Evolutionary conservation across 2,888 invertebrate genomes (phyloP).

Genomic region (Dasypogon diadema): DNA sequence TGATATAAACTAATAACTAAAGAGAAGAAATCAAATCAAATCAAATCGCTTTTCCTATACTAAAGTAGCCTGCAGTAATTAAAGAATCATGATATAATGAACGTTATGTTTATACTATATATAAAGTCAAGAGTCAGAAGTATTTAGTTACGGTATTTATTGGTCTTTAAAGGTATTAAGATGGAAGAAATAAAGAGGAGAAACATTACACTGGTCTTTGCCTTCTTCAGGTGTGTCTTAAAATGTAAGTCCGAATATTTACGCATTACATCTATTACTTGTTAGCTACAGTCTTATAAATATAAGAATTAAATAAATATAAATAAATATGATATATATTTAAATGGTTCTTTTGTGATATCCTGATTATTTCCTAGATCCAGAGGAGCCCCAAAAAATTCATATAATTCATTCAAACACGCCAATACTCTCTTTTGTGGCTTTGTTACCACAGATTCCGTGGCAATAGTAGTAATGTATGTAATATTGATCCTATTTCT

Average conservation of each 20-base stretch:
- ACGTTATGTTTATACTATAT: slow-evolving; percentile 41
- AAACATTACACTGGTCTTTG: slow-evolving; percentile 46
- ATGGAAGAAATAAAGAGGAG: slow-evolving; percentile 6
- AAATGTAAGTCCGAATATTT: slow-evolving; percentile 50
- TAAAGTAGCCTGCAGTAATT: slow-evolving; percentile 39
- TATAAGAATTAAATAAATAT: slow-evolving; percentile 47
- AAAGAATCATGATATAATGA: slow-evolving; percentile 40
- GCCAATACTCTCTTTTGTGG: too few species aligned
- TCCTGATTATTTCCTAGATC: too few species aligned
- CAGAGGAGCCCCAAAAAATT: too few species aligned
- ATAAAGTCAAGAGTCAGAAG: slow-evolving; percentile 41
- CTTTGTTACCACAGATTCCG: too few species aligned
- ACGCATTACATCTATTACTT: slow-evolving; percentile 43
- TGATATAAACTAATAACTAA: slow-evolving; percentile 25
- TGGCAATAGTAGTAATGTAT: too few species aligned
- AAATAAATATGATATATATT: slow-evolving; percentile 37
- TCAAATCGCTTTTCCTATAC: slow-evolving; percentile 45
- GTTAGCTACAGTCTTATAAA: slow-evolving; percentile 47
- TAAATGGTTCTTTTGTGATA: slow-evolving; percentile 10
- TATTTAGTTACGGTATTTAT: slow-evolving; percentile 47
- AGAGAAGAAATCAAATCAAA: slow-evolving; percentile 32
- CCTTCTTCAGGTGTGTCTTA: slow-evolving; percentile 54
- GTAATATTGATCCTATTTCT: too few species aligned
- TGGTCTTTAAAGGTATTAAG: slow-evolving; percentile 26
- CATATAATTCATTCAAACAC: too few species aligned